Percentiles rank a stretch among this genome's conserved stretches.
Conservation (phyloP, 2,888 invertebrate genomes). For the Dryococelus australis region DNA sequence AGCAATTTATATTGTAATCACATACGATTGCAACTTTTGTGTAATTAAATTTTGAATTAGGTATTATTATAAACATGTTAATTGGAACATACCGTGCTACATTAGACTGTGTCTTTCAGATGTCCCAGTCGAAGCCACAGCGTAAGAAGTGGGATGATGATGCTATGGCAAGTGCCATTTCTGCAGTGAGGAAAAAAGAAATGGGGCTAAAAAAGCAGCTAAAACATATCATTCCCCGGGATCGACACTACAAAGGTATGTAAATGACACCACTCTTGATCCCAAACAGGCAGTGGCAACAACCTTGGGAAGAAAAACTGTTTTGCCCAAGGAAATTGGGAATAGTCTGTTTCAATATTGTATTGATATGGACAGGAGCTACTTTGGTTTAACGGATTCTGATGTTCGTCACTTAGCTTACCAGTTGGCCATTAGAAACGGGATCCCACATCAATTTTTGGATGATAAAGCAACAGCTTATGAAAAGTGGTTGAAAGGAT, state of each 20-base stretch:
- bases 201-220: neutral
- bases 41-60: too few species aligned
- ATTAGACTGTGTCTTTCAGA: conserved; percentile 7
- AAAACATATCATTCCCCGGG: neutral
- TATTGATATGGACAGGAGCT: neutral
- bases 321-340: conserved; percentile 3
- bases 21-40: neutral
- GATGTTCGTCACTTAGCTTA: conserved; percentile 3
- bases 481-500: conserved; percentile 6
- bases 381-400: neutral
- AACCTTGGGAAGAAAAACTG: conserved; percentile 1
- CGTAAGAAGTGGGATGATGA: conserved; percentile 2
- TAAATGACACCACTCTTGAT: conserved; percentile 3
- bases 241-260: neutral
- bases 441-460: neutral
- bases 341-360: too few species aligned
- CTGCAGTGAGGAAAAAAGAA: conserved; percentile 3
- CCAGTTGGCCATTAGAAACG: neutral
- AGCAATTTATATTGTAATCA: neutral
- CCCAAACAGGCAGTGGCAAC: neutral
- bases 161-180: neutral
- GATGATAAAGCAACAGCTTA: neutral
- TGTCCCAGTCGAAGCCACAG: conserved; percentile 4
- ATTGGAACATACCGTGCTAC: neutral
- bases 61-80: too few species aligned